Base-by-base conservation (phyloP, 1,140 invertebrate species). In the Lasioglossum albipes region DNA sequence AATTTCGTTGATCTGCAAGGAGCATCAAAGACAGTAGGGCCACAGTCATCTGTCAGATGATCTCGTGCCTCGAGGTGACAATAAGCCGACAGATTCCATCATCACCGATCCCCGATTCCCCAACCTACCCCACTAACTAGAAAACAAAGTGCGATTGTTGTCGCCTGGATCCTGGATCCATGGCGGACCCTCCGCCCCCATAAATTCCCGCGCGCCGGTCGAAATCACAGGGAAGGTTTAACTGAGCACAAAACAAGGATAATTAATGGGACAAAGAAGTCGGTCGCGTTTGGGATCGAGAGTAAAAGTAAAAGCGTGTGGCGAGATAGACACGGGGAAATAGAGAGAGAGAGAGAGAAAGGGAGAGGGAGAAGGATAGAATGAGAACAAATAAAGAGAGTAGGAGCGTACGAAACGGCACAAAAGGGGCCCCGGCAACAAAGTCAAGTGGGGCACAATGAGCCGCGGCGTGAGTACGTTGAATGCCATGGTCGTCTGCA, bases 401-500 rank as follows among this genome's bases (percentile, higher is more conserved):
- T 42, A 27, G 52, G 66, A 80, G 74, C 80, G 75, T 54, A 81
- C 71, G 83, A 87, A 89, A 82, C 80, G 42, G 76, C 76, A 90
- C 90, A 91, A 91, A 91, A 90, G 87, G 85, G 87, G 75, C 88
- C 90, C 90, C 88, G 89, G 91, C 91, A 92, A 92, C 90, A 92
- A 92, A 92, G 91, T 92, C 91, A 92, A 92, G 91, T 92, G 91
- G 90, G 91, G 87, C 85, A 91, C 91, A 92, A 92, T 92, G 90
- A 92, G 91, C 84, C 91, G 89, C 88, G 89, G 90, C 89, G 84
- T 89, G 90, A 90, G 90, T 91, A 91, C 88, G 90, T 92, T 90
- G 90, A 91, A 91, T 91, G 89, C 88, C 87, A 81, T 81, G 79
- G 81, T 81, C 83, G 88, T 90, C 77, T 76, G 66, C 61, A 84